A percentile compares a stretch with the other conserved stretches of the same genome.
Evolutionary conservation across 2,113 vertebrate genomes (phyloP).

Genomic region (Zeus faber): DNA sequence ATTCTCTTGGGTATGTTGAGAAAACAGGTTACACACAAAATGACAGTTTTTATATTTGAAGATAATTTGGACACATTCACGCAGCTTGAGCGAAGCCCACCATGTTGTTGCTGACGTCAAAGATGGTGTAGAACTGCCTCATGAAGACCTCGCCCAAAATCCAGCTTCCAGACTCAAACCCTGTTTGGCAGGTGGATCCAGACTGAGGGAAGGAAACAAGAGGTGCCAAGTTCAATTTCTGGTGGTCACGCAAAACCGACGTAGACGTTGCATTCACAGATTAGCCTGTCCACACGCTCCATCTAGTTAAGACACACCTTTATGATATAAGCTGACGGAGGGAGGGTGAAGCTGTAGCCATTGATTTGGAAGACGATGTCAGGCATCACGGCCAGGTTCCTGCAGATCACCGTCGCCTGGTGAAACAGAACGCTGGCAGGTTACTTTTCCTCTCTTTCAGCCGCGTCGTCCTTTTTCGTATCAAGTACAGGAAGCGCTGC

Average conservation of each 20-base stretch:
- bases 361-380: conserved; percentile 43
- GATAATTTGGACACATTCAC: conserved; percentile 4
- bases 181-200: conserved; percentile 20
- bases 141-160: conserved; percentile 48
- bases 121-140: conserved; percentile 29
- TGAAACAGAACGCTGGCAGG: neutral
- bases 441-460: no score
- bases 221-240: neutral
- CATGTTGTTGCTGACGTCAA: conserved; percentile 9
- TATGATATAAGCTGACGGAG: conserved; percentile 25
- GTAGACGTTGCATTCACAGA: no score
- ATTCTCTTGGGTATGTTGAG: no score
- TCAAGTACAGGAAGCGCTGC: no score
- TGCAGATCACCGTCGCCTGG: conserved; percentile 24
- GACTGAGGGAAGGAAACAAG: conserved; percentile 6
- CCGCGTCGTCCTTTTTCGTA: no score
- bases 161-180: conserved; percentile 17
- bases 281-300: no score
- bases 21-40: no score
- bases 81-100: conserved; percentile 36
- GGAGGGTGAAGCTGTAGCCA: conserved; percentile 21
- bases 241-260: no score
- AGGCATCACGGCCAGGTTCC: conserved; percentile 13
- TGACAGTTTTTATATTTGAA: no score
- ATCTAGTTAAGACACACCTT: conserved; percentile 40